Conservation (phyloP, 2,888 invertebrate genomes). For the Amaurobius ferox region DNA sequence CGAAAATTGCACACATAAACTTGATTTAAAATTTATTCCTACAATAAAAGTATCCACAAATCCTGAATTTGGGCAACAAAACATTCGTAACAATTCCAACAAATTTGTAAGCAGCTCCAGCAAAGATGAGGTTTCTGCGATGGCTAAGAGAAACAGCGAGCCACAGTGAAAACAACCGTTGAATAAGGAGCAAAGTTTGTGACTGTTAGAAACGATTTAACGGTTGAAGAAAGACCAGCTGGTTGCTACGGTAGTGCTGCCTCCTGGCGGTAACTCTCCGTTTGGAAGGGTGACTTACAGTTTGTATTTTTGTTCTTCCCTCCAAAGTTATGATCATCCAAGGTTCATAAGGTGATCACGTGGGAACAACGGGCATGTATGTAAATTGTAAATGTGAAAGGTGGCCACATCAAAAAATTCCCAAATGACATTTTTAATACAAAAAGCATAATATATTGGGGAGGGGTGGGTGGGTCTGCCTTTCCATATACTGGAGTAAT, state of each 20-base stretch:
- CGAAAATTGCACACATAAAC: constrained; percentile 14
- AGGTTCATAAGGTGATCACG: too few species aligned
- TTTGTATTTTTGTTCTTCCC: too few species aligned
- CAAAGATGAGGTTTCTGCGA: background rate
- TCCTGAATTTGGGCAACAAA: background rate
- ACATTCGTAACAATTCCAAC: background rate
- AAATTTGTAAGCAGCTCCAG: background rate
- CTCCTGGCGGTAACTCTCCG: constrained; percentile 18
- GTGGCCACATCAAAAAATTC: too few species aligned
- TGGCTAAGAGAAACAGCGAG: too few species aligned
- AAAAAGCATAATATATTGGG: too few species aligned
- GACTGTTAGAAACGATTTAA: constrained; percentile 21
- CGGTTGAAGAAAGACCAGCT: constrained; percentile 23
- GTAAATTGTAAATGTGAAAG: too few species aligned
- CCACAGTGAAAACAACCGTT: too few species aligned
- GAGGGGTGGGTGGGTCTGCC: too few species aligned
- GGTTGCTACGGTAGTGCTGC: constrained; percentile 29
- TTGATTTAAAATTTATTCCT: background rate
- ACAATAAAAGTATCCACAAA: background rate
- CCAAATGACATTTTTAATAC: too few species aligned
- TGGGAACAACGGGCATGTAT: background rate
- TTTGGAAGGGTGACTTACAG: background rate
- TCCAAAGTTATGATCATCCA: too few species aligned
- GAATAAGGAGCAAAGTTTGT: background rate
- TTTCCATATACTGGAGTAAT: too few species aligned